A percentile compares a stretch with the other conserved stretches of the same genome.
Conservation (phyloP, 2,797 vertebrate species). For the Benthosema pterotum region DNA sequence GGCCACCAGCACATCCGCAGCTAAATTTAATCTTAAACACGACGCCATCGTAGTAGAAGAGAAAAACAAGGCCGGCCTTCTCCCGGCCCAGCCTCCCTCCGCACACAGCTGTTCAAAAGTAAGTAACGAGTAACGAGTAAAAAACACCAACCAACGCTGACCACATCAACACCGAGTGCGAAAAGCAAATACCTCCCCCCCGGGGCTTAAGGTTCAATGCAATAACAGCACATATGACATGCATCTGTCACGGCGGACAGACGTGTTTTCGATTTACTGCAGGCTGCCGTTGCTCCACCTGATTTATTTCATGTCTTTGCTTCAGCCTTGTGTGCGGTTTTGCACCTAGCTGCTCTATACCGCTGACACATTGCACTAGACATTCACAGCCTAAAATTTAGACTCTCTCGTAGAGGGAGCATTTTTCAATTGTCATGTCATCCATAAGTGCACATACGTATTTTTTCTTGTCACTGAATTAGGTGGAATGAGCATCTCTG, state of each 20-base stretch:
- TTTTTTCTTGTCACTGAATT: too few relatives aligned
- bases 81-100: constrained; percentile 27
- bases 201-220: constrained; percentile 16
- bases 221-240: constrained; percentile 28
- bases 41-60: constrained; percentile 19
- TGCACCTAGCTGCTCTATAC: too few relatives aligned
- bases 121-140: too few relatives aligned
- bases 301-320: too few relatives aligned
- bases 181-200: constrained; percentile 29
- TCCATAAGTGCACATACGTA: too few relatives aligned
- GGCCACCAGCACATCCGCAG: constrained; percentile 18
- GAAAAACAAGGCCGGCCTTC: constrained; percentile 2
- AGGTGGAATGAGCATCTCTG: too few relatives aligned
- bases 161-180: constrained; percentile 29
- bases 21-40: constrained; percentile 23
- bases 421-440: too few relatives aligned
- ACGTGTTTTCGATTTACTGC: background rate
- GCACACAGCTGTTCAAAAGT: constrained; percentile 24
- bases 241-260: background rate
- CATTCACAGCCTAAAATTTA: too few relatives aligned
- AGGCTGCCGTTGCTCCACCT: background rate
- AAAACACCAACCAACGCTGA: constrained; percentile 10
- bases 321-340: too few relatives aligned
- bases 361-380: too few relatives aligned
- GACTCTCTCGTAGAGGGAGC: too few relatives aligned